Evolutionary conservation across 2,113 vertebrate species (phyloP), one percentile per base, ranked within the genome.

Genomic region (Sialia sialis): DNA sequence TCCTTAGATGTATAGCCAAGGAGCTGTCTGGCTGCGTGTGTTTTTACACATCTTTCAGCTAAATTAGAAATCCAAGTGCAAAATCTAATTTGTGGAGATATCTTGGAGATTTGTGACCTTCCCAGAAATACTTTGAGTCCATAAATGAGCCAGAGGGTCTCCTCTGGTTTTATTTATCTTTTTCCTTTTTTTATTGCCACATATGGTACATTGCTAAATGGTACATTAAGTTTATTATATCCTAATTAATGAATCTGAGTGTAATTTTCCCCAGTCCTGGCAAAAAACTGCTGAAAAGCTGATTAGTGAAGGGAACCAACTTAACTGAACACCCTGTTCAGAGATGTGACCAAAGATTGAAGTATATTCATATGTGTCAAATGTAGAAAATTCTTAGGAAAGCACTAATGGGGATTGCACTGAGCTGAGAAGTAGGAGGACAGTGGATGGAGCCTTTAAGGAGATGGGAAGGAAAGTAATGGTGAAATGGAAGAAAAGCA

Each of bases 11-110:
- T 80, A 67, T 59, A 87, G 90, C 96, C 90, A 85, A 85, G 74
- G 78, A 96, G 55, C 91, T 95, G 59, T 87, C 74, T 73, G 77
- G 27, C 87, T 90, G 87, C 80, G 63, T 68, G 16, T 94, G 77
- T 83, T 96, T 94, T 93, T 89, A 87, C 87, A 90, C 88, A 82
- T 93, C 94, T 91, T 94, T 94, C 90, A 83, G 83, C 39, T 88
- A 87, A 93, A 93, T 94, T 87, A 76, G 87, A 86, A 93, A 92
- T 84, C 59, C 73, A 86, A 91, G 76, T 56, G 69, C 74, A 91
- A 93, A 95, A 91, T 69, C 69, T 78, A 92, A 75, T 73, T 64
- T 51, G 36, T 10, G 8, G 59, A 91, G 88, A 66, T 87, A 91
- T 90, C 90, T 77, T 89, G 64, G 36, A 92, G 72, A 80, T 91